Conservation (phyloP, 2,797 vertebrate genomes). For the Thripadectes ignobilis region DNA sequence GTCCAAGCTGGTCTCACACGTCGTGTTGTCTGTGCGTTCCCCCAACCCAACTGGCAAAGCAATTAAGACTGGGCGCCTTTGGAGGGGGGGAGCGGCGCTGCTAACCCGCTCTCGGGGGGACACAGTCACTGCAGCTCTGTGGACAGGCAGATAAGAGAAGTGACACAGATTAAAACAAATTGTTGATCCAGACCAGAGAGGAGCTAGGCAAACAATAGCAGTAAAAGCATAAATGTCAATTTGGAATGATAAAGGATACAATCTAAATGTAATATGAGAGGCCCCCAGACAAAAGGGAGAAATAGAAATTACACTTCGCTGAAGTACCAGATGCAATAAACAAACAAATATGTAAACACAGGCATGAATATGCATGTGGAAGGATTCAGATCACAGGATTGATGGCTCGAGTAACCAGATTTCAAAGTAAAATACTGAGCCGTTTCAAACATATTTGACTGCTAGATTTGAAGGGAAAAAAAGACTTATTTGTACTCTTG, state of each 20-base stretch:
- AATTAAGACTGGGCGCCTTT: constrained; percentile 72
- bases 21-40: constrained; percentile 54
- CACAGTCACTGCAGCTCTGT: constrained; percentile 76
- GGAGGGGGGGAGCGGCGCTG: constrained; percentile 36
- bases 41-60: constrained; percentile 75
- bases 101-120: constrained; percentile 71
- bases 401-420: constrained; percentile 70
- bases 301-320: constrained; percentile 81
- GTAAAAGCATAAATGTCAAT: constrained; percentile 90
- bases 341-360: constrained; percentile 29
- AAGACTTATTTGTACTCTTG: background rate
- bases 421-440: constrained; percentile 64
- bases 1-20: constrained; percentile 71
- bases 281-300: constrained; percentile 85
- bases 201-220: constrained; percentile 85
- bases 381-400: constrained; percentile 54
- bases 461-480: background rate
- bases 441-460: constrained; percentile 14
- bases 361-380: constrained; percentile 65
- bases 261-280: constrained; percentile 88
- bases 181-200: constrained; percentile 77
- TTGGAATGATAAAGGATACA: constrained; percentile 89
- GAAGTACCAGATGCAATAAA: constrained; percentile 72
- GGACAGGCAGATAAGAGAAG: constrained; percentile 79
- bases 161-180: constrained; percentile 88